phyloP scores from a whole-genome alignment of 2,113 vertebrate genomes.

The Anhinga anhinga region DNA sequence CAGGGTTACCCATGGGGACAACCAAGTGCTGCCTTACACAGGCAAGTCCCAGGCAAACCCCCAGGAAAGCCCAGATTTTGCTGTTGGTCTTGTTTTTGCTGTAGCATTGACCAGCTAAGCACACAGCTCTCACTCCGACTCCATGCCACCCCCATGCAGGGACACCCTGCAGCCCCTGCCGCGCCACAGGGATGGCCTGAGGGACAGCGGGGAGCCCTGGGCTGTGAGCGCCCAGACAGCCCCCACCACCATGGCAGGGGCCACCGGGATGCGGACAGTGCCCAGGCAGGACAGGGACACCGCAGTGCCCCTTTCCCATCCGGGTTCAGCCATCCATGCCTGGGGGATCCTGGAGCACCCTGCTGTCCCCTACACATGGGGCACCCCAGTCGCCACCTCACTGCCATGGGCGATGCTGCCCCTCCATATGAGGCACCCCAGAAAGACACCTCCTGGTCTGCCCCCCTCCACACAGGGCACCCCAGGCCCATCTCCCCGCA shows the following conservation, averaged over 20 bases:
- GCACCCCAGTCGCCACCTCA: background rate
- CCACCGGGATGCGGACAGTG: background rate
- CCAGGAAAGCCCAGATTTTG: background rate
- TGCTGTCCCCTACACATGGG: background rate
- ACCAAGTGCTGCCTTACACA: rapidly evolving
- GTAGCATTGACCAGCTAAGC: background rate
- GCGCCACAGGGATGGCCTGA: rapidly evolving
- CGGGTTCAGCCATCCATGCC: background rate
- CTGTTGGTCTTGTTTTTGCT: background rate
- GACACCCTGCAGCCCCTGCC: background rate
- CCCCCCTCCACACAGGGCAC: background rate
- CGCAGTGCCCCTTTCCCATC: background rate
- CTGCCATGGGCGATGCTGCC: too few relatives aligned
- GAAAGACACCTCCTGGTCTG: background rate
- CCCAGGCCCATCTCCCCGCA: background rate
- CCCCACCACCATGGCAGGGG: rapidly evolving
- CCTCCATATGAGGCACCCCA: background rate
- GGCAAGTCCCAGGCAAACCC: background rate
- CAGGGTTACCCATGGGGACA: background rate
- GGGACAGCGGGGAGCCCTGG: rapidly evolving
- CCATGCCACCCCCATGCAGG: rapidly evolving
- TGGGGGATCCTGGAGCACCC: background rate
- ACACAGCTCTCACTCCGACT: background rate
- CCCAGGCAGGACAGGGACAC: background rate
- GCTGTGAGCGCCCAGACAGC: background rate